These are phyloP conservation scores for Monochamus saltuarius DNA, from an alignment of 1,140 invertebrate species.

Conservation along the genomic window DNA sequence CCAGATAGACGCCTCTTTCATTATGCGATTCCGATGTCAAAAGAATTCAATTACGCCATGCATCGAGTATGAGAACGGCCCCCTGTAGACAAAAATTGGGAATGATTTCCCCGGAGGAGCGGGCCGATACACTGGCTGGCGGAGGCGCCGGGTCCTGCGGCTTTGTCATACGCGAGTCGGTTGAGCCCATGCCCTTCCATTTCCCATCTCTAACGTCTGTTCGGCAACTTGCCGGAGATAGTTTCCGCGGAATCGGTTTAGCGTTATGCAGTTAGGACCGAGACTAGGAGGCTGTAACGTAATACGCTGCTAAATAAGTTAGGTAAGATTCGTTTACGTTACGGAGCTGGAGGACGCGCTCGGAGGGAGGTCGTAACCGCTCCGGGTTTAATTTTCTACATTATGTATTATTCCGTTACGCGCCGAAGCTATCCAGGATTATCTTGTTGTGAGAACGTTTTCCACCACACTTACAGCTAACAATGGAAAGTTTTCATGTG, in stretches of 20 bases:
- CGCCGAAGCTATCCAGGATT: no score
- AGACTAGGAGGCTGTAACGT: not conserved
- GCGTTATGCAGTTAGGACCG: conserved; percentile 6
- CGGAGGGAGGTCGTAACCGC: no score
- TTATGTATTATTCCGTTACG: no score
- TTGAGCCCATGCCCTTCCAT: conserved; percentile 2
- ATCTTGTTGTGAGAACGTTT: no score
- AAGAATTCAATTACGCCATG: conserved; percentile 27
- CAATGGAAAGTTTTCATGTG: no score
- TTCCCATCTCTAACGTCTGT: conserved; percentile 19
- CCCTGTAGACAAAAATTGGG: conserved; percentile 28
- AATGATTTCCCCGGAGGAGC: conserved; percentile 26
- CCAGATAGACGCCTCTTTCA: conserved; percentile 16
- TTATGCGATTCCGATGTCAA: conserved; percentile 16
- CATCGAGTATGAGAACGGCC: conserved; percentile 18
- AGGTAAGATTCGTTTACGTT: no score
- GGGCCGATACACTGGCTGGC: conserved; percentile 20
- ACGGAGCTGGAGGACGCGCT: no score
- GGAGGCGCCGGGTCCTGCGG: conserved; percentile 7
- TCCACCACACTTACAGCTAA: no score
- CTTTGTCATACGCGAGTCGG: conserved; percentile 22
- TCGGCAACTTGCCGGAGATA: conserved; percentile 2
- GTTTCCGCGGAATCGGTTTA: conserved; percentile 8
- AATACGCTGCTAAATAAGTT: no score
- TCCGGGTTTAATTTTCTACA: no score